Evolutionary conservation across 1,140 invertebrate genomes (phyloP), one percentile per base, ranked within the genome.

Genomic region (Heterodera carotae): DNA sequence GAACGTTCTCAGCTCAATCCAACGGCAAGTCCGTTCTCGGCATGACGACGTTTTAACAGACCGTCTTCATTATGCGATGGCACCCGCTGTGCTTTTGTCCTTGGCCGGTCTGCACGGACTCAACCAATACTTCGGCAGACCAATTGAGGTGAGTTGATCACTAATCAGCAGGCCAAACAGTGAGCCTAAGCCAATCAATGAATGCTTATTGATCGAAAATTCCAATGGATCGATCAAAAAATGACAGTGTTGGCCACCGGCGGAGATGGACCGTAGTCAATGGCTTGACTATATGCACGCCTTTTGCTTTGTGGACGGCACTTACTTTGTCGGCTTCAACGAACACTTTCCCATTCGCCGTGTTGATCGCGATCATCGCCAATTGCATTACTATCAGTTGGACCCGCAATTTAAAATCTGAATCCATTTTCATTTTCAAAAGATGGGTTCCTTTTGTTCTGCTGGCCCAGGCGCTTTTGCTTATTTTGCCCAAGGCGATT

Each of bases 121-220:
- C n/a, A 82, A 83, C 39, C 81, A 82, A 34, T 82, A 84, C 70
- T 81, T 82, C n/a, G 81, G 81, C 22, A 59, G 79, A 25, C 81
- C 81, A 7, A 36, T 82, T 8, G 29, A 66, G 62, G 62, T 66
- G 27, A 56, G 31, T 66, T 34, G 25, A 66, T 62, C 29, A 34
- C 62, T n/a, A 10, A 66, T n/a, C n/a, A n/a, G n/a, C n/a, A n/a
- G n/a, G n/a, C n/a, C n/a, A n/a, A n/a, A n/a, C n/a, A n/a, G n/a
- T n/a, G n/a, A n/a, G n/a, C n/a, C n/a, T n/a, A n/a, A n/a, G n/a
- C n/a, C n/a, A n/a, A n/a, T n/a, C n/a, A n/a, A n/a, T n/a, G n/a
- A n/a, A n/a, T n/a, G n/a, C n/a, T n/a, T n/a, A n/a, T n/a, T n/a
- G n/a, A n/a, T n/a, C n/a, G 33, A 43, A 6, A 6, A 43, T 43